Evolutionary conservation across 2,888 invertebrate genomes (phyloP), one percentile per base, ranked within the genome.

Genomic region (Acanthopleura granulata): DNA sequence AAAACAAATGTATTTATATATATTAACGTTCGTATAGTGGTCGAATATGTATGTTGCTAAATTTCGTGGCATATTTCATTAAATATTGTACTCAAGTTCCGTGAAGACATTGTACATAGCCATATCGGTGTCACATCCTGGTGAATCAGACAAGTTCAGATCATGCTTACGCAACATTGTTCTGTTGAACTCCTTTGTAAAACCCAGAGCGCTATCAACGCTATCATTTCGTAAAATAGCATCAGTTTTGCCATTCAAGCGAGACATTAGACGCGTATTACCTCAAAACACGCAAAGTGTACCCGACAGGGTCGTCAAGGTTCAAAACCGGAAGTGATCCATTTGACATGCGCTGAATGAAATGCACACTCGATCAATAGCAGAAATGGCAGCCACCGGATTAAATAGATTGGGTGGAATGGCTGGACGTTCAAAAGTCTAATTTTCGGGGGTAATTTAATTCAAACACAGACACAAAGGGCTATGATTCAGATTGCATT

Each of bases 401-500:
- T 66, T 22, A 66, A 66, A 27, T 27, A 16, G 66, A 27, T 27
- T 66, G 66, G 29, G 66, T 6, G 25, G 29, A 66, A 66, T 66
- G 22, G 22, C 57, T 57, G 57, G 57, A 22, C 22, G 57, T 25
- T 66, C 29, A 27, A 66, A 27, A 66, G 66, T 66, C 66, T 66
- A 66, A 66, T 66, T 66, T 66, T 66, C 27, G 66, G 66, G n/a
- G 66, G 66, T 66, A 66, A 66, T 66, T 66, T 25, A 66, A 66
- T 66, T 66, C 66, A 66, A 66, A 66, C 66, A 66, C 16, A 22
- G 29, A 27, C 66, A 66, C 66, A 66, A 66, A 27, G 29, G 27
- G 29, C 29, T 16, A 66, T 66, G 66, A 66, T 27, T 66, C 66
- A 66, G 66, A 27, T 66, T 66, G 22, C 25, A 27, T 66, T 27